Conservation (phyloP, 2,113 vertebrate species). For the Physeter macrocephalus region DNA sequence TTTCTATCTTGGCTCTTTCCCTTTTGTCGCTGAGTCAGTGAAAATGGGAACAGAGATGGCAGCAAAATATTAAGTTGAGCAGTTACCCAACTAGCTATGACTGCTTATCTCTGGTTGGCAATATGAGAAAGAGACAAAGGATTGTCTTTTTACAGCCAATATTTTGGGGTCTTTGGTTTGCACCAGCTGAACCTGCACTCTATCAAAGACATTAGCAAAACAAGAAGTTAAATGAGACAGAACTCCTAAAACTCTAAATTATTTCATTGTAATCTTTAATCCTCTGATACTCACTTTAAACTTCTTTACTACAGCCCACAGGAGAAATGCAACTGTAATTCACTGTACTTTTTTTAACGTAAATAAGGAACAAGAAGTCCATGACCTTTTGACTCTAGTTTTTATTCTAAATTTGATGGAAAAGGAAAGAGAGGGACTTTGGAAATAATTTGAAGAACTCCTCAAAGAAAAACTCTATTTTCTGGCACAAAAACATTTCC, state of each 20-base stretch:
- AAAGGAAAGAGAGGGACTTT: neutral
- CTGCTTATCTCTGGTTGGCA: neutral
- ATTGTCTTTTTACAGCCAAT: neutral
- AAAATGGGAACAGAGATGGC: neutral
- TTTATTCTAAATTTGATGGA: neutral
- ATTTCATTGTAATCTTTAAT: neutral
- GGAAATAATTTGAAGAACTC: neutral
- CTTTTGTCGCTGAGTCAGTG: neutral
- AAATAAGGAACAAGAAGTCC: neutral
- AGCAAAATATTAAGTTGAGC: neutral
- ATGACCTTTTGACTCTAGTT: neutral
- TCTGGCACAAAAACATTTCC: neutral
- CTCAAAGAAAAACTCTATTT: neutral
- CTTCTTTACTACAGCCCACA: neutral
- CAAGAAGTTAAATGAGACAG: neutral
- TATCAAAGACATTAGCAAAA: neutral
- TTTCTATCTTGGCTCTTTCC: neutral
- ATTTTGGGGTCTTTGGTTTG: neutral
- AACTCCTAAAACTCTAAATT: neutral
- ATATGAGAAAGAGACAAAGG: neutral
- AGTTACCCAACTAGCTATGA: neutral
- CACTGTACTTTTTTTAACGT: neutral
- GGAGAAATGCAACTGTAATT: neutral
- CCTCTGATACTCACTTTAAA: neutral
- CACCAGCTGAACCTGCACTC: neutral